These are phyloP conservation scores for Pseudoips prasinana DNA, from an alignment of 2,888 invertebrate genomes.

Conservation along the genomic window DNA sequence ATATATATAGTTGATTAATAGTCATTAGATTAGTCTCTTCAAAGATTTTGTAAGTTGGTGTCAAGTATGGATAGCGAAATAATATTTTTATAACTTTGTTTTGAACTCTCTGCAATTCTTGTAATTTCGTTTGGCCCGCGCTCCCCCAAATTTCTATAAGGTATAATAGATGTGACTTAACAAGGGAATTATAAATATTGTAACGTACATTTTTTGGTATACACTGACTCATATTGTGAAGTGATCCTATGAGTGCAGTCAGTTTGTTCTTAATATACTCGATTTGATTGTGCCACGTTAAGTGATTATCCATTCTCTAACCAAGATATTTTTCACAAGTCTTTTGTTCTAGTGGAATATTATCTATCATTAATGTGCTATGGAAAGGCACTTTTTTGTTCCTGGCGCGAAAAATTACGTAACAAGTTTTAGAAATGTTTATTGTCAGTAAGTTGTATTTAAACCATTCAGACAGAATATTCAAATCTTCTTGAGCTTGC, in stretches of 20 bases:
- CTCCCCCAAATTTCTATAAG: constrained; percentile 4
- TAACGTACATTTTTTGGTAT: constrained; percentile 2
- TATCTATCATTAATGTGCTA: constrained; percentile 1
- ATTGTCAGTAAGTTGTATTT: constrained; percentile 9
- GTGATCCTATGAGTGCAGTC: constrained; percentile 1
- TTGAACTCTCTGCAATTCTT: constrained; percentile 5
- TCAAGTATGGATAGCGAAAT: constrained; percentile 1
- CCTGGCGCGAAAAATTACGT: constrained; percentile 15
- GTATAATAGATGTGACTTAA: constrained; percentile 2
- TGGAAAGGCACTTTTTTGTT: constrained; percentile 8
- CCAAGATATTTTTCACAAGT: constrained; percentile 6
- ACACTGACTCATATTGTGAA: constrained; percentile 1
- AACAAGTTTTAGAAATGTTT: constrained; percentile 7
- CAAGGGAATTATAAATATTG: constrained; percentile 1
- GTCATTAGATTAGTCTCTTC: constrained; percentile 1
- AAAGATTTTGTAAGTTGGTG: neutral
- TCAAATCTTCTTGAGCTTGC: constrained; percentile 18
- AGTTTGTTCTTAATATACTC: constrained; percentile 3
- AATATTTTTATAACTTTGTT: constrained; percentile 1
- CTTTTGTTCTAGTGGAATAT: neutral
- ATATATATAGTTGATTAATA: constrained; percentile 1
- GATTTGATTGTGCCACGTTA: constrained; percentile 1
- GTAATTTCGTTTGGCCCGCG: constrained; percentile 5
- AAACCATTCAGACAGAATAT: constrained; percentile 14
- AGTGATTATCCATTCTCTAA: neutral